These are phyloP conservation scores for Cirrhinus molitorella DNA, from an alignment of 2,797 vertebrate genomes.

Conservation along the genomic window DNA sequence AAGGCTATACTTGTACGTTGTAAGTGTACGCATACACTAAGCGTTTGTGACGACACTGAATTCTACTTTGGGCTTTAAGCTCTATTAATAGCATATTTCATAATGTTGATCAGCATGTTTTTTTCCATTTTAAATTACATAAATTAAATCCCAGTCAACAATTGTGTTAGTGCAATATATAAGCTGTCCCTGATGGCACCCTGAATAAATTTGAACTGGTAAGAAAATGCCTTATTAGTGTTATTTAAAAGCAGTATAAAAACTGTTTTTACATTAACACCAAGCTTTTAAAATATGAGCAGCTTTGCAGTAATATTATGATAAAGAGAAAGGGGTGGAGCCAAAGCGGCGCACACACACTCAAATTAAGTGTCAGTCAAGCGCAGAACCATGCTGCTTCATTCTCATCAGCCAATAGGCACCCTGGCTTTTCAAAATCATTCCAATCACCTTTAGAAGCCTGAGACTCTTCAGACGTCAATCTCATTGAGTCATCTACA, in stretches of 20 bases:
- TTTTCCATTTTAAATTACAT: not conserved
- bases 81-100: not conserved
- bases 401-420: constrained; percentile 56
- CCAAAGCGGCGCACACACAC: constrained; percentile 44
- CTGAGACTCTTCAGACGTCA: constrained; percentile 68
- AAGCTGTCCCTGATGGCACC: not conserved
- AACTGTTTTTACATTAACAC: not conserved
- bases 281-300: not conserved
- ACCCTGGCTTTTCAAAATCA: constrained; percentile 42
- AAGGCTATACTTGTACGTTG: not conserved
- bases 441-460: constrained; percentile 72
- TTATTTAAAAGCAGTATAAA: not conserved
- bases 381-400: constrained; percentile 67
- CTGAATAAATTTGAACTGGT: not conserved
- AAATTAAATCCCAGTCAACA: not conserved
- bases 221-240: not conserved
- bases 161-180: not conserved
- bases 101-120: not conserved
- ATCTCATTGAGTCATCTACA: constrained; percentile 79
- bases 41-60: not conserved
- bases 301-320: constrained; percentile 22
- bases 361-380: constrained; percentile 56
- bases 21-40: not conserved
- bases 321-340: constrained; percentile 16
- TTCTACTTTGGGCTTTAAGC: not conserved